phyloP scores from a whole-genome alignment of 2,888 invertebrate genomes.

The Smittia sp. region DNA sequence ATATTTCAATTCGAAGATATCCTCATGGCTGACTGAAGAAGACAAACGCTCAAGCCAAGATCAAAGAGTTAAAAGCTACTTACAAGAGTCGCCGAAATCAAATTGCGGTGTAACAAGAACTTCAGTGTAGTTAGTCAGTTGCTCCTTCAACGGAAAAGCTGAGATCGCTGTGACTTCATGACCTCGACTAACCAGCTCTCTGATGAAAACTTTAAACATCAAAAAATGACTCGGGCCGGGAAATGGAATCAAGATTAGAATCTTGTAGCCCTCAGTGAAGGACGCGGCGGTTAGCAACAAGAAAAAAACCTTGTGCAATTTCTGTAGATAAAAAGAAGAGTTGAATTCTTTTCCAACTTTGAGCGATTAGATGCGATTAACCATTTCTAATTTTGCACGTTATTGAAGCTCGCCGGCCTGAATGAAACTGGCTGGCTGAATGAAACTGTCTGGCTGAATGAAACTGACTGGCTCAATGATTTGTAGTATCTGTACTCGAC shows the following conservation, averaged over 20 bases:
- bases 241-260: constrained; percentile 52
- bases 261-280: constrained; percentile 43
- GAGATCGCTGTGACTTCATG: constrained; percentile 50
- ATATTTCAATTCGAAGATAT: constrained; percentile 50
- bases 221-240: constrained; percentile 53
- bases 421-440: no score
- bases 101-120: constrained; percentile 50
- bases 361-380: no score
- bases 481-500: no score
- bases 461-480: no score
- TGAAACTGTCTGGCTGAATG: no score
- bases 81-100: constrained; percentile 51
- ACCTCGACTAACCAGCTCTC: constrained; percentile 53
- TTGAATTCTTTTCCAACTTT: no score
- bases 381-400: no score
- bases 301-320: no score
- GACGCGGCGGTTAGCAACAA: not conserved
- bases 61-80: constrained; percentile 31
- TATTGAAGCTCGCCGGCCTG: no score
- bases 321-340: no score
- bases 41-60: not conserved
- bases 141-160: constrained; percentile 49
- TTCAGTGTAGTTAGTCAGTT: constrained; percentile 53
- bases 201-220: constrained; percentile 51
- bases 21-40: constrained; percentile 51